Evolutionary conservation across 2,113 vertebrate genomes (phyloP).

Genomic region (Zosterops japonicus): DNA sequence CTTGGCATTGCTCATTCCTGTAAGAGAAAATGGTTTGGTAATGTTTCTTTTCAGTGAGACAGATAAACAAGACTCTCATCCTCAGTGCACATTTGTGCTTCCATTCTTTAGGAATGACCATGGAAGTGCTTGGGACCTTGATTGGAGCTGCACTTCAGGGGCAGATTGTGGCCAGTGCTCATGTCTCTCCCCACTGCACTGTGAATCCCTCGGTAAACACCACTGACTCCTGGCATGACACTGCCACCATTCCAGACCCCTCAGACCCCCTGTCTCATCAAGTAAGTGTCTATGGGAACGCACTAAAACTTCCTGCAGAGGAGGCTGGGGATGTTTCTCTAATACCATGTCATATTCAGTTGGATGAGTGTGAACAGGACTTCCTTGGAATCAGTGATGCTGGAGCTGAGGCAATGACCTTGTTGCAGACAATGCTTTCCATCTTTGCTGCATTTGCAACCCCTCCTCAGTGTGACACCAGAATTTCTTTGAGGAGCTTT

Average conservation of each 20-base stretch:
- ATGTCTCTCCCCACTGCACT: conserved; percentile 73
- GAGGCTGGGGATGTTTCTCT: neutral
- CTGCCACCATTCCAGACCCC: conserved; percentile 61
- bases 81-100: neutral
- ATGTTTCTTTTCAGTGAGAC: neutral
- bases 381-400: neutral
- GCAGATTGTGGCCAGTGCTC: conserved; percentile 90
- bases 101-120: conserved; percentile 84
- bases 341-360: neutral
- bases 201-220: conserved; percentile 66
- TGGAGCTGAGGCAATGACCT: neutral
- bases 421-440: neutral
- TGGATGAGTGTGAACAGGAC: neutral
- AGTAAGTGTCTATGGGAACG: conserved; percentile 62
- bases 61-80: neutral
- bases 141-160: conserved; percentile 91
- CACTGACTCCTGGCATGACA: conserved; percentile 29
- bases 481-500: neutral
- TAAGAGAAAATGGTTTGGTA: neutral
- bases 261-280: conserved; percentile 76
- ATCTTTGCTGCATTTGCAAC: neutral
- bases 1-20: neutral
- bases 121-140: conserved; percentile 92
- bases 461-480: neutral
- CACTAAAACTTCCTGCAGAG: neutral